Percentiles rank a stretch among this genome's conserved stretches.
phyloP scores from a whole-genome alignment of 2,113 vertebrate species.

The Rhombomys opimus region DNA sequence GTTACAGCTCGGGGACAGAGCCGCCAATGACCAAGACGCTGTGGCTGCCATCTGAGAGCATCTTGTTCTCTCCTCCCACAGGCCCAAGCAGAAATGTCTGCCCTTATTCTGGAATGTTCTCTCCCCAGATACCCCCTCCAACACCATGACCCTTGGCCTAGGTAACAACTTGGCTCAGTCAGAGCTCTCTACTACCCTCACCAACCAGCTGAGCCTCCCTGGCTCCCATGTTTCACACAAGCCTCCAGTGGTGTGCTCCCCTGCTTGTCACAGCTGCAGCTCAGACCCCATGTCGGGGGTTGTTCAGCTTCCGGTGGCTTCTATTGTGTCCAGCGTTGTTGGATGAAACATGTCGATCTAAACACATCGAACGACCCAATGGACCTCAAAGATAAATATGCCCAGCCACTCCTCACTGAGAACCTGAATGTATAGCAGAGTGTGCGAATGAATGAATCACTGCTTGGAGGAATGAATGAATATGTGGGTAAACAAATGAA shows the following conservation, averaged over 20 bases:
- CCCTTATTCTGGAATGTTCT: not conserved
- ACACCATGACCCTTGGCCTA: not conserved
- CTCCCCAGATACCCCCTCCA: not conserved
- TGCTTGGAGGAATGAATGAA: not conserved
- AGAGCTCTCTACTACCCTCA: not conserved
- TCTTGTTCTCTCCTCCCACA: not conserved
- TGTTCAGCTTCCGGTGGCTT: not conserved
- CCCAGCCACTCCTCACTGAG: not conserved
- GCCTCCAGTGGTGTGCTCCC: not conserved
- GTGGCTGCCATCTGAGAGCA: not conserved
- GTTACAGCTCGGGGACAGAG: not conserved
- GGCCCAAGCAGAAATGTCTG: not conserved
- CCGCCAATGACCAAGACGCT: not conserved
- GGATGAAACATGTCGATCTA: not conserved
- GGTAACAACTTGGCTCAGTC: not conserved
- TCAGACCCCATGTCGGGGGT: not conserved
- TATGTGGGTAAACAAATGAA: not conserved
- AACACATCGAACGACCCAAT: not conserved
- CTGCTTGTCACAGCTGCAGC: not conserved
- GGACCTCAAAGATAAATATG: not conserved
- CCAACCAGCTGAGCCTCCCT: not conserved
- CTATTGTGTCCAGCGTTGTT: not conserved
- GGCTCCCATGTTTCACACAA: not conserved
- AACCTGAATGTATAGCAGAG: too few relatives aligned
- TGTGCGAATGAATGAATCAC: not conserved